A percentile compares a stretch with the other conserved stretches of the same genome.
Evolutionary conservation across 2,888 invertebrate species (phyloP).

Genomic region (Parnassius orleans): DNA sequence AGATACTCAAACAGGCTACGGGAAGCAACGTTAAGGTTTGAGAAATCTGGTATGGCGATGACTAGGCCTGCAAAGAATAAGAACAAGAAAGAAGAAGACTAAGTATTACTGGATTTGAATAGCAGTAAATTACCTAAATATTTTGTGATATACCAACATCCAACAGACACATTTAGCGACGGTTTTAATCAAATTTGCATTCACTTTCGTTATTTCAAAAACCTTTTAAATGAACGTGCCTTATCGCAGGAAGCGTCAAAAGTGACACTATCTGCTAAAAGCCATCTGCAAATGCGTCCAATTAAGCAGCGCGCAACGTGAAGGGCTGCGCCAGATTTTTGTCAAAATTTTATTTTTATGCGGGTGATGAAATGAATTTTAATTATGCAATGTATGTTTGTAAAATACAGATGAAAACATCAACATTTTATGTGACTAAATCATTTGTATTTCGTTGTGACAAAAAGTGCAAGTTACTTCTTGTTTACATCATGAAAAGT

Average conservation of each 20-base stretch:
- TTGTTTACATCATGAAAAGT: too few species aligned
- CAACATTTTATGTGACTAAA: too few species aligned
- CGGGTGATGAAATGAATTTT: background rate
- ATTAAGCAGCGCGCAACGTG: conserved; percentile 42
- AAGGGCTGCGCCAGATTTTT: conserved; percentile 3
- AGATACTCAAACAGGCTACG: too few species aligned
- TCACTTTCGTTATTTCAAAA: conserved; percentile 53
- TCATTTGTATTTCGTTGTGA: too few species aligned
- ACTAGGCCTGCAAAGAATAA: too few species aligned
- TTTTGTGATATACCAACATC: background rate
- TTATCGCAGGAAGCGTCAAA: conserved; percentile 69
- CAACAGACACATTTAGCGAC: conserved; percentile 16
- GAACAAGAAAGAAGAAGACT: too few species aligned
- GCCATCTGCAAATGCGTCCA: conserved; percentile 64
- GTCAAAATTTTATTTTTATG: conserved; percentile 4
- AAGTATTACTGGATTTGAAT: too few species aligned
- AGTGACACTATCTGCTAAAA: conserved; percentile 66
- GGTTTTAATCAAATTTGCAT: conserved; percentile 62
- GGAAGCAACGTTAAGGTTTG: too few species aligned
- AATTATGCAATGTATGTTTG: background rate
- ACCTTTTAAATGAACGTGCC: conserved; percentile 60
- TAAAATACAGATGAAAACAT: too few species aligned
- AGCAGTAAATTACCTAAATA: too few species aligned
- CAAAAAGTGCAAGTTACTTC: too few species aligned
- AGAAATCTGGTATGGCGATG: too few species aligned